Percentiles rank a stretch among this genome's conserved stretches.
These are phyloP conservation scores for Paratrypauchen microcephalus DNA, from an alignment of 2,797 vertebrate genomes.

Conservation along the genomic window DNA sequence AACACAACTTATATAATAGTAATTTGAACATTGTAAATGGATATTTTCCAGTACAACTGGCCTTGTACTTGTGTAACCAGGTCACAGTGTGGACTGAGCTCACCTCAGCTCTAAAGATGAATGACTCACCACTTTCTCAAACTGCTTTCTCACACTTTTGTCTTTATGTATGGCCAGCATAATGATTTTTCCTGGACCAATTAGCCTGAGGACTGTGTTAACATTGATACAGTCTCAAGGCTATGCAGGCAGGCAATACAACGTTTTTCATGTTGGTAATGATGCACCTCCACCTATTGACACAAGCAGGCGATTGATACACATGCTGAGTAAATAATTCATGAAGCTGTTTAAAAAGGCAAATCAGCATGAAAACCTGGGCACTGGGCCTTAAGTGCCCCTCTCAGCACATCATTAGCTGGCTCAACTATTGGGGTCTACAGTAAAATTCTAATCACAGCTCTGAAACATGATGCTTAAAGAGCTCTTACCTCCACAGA, in stretches of 20 bases:
- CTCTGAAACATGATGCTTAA: constrained; percentile 45
- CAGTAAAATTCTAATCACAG: constrained; percentile 57
- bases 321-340: constrained; percentile 68
- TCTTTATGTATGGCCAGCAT: constrained; percentile 32
- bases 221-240: constrained; percentile 43
- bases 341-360: constrained; percentile 59
- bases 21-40: neutral
- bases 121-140: constrained; percentile 28
- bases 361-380: constrained; percentile 51
- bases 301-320: constrained; percentile 58
- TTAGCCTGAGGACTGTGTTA: constrained; percentile 55
- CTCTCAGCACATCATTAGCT: constrained; percentile 56
- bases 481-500: constrained; percentile 30
- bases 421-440: constrained; percentile 30
- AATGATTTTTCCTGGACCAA: constrained; percentile 45
- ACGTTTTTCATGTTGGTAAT: constrained; percentile 56
- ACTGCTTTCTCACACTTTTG: constrained; percentile 41
- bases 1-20: neutral
- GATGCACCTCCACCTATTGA: constrained; percentile 58
- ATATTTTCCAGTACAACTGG: neutral
- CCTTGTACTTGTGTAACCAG: neutral
- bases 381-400: constrained; percentile 39
- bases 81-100: constrained; percentile 14
- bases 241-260: constrained; percentile 26
- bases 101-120: constrained; percentile 11